These are phyloP conservation scores for Myrmophylax atrothorax DNA, from an alignment of 2,113 vertebrate species.

Conservation along the genomic window DNA sequence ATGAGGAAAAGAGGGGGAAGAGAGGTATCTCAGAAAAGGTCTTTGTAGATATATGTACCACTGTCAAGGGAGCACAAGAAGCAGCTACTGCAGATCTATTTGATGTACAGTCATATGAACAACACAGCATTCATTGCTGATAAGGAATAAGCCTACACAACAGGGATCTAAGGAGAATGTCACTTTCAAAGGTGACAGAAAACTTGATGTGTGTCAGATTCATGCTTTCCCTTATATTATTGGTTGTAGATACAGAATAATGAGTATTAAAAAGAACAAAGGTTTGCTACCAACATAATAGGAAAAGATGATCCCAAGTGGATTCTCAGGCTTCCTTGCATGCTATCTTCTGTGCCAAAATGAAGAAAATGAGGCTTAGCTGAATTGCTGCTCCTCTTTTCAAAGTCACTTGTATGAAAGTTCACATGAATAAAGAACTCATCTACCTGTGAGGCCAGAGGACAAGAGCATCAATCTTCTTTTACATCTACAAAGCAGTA, in stretches of 20 bases:
- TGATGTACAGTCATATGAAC: neutral
- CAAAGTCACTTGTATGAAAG: neutral
- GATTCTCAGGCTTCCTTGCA: neutral
- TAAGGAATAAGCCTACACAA: neutral
- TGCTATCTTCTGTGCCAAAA: neutral
- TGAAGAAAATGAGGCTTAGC: neutral
- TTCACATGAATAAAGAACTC: neutral
- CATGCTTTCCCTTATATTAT: neutral
- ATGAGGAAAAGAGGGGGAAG: neutral
- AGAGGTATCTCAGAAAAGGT: neutral
- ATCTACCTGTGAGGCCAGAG: neutral
- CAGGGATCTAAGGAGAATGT: neutral
- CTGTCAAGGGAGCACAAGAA: neutral
- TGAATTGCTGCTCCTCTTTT: neutral
- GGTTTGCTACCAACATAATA: neutral
- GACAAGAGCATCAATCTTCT: neutral
- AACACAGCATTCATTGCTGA: neutral
- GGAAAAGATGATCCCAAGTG: neutral
- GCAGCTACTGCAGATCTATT: neutral
- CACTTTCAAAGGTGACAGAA: neutral
- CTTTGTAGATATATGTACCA: neutral
- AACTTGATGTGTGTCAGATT: neutral
- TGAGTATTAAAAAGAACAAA: conserved; percentile 11
- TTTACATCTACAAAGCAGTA: neutral
- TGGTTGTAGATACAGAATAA: neutral